Base-by-base conservation (phyloP, 2,888 invertebrate species). In the Julus scanicus region DNA sequence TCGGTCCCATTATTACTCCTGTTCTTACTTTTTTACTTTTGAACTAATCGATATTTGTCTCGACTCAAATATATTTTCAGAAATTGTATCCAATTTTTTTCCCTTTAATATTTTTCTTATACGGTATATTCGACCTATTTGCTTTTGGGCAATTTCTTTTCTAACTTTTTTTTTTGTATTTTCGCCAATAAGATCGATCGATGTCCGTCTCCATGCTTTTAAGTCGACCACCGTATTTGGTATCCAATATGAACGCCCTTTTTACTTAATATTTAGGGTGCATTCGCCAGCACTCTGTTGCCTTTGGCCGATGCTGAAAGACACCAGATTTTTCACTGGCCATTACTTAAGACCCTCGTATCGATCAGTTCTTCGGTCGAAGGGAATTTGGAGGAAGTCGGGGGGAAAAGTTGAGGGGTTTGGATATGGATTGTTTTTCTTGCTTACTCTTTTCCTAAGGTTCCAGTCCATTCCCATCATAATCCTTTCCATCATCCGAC, bases 101-200 rank as follows among this genome's bases (percentile, higher is more conserved):
- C 20, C 20, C 20, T 63, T 63, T 6, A 80, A 80, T 80, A 80
- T 80, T 80, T 80, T 80, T 29, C 29, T 29, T 8, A 1, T 80
- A 80, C 13, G 80, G 37, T 20, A 63, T 20, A 20, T 29, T 80
- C 29, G 13, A 80, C 8, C 80, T 37, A 80, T 80, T 80, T 80
- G 37, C 80, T 80, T 13, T 37, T 13, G 80, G 80, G 37, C 20
- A 11, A 80, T 80, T 37, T 80, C 29, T 37, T 20, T 3, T 20
- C n/a, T n/a, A 1, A 20, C 1, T 20, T 63, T 63, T 63, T 63
- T 63, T 20, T 20, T 3, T 20, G 4, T 63, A 15, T 63, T 80
- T 80, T 80, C 29, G 29, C 80, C 80, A 80, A 80, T 80, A 80
- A 11, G 80, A 80, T 80, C 80, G 80, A 80, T 80, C 80, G 80